phyloP scores from a whole-genome alignment of 2,888 invertebrate species.

The Tetragonisca angustula region DNA sequence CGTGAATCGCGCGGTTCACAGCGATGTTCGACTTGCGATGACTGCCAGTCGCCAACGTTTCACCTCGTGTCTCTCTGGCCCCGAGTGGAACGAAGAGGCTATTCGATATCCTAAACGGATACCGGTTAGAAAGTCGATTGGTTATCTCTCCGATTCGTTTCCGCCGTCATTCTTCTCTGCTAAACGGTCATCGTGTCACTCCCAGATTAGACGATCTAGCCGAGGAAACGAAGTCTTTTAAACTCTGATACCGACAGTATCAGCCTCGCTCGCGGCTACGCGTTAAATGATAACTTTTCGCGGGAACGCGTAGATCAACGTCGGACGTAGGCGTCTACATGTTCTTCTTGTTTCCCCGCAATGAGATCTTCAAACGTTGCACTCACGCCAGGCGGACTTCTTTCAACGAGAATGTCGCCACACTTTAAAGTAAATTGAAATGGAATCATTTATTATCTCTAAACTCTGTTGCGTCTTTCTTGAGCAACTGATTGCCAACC shows the following conservation, averaged over 20 bases:
- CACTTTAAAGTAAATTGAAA: too few species aligned
- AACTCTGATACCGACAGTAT: background rate
- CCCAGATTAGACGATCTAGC: conserved; percentile 26
- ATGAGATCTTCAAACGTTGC: too few species aligned
- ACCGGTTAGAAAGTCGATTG: conserved; percentile 57
- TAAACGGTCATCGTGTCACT: conserved; percentile 18
- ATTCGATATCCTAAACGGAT: conserved; percentile 61
- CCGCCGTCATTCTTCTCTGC: conserved; percentile 42
- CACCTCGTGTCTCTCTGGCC: background rate
- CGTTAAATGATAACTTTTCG: conserved; percentile 26
- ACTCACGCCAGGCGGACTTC: too few species aligned
- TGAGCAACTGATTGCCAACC: too few species aligned
- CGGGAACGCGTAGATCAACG: background rate
- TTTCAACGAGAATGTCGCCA: too few species aligned
- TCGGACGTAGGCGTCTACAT: too few species aligned
- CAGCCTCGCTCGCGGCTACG: background rate
- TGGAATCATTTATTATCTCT: background rate
- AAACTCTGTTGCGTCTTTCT: background rate
- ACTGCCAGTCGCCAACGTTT: conserved; percentile 17
- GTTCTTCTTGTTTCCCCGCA: too few species aligned
- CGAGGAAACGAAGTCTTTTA: conserved; percentile 50
- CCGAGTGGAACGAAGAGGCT: background rate
- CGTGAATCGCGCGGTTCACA: conserved; percentile 50
- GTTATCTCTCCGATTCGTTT: conserved; percentile 58
- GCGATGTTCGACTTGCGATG: conserved; percentile 48